Conservation (phyloP, 92 coral and sea anemone species). For the Actinostola sp. region DNA sequence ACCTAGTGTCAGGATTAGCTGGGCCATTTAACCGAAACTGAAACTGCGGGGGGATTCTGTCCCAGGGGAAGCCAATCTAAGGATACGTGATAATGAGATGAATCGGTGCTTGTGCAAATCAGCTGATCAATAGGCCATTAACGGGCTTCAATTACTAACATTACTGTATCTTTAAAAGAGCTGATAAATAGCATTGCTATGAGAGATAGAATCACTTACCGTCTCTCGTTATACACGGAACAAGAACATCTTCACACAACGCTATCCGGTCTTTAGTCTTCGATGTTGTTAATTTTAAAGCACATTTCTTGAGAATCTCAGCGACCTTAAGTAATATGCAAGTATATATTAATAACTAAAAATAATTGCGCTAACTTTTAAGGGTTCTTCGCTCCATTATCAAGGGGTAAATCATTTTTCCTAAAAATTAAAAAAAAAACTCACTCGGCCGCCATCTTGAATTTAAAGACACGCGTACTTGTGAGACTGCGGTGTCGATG, state of each 20-base stretch:
- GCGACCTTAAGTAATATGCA: conserved; percentile 47
- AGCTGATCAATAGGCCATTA: too few species aligned
- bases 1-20: too few species aligned
- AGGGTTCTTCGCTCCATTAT: background rate
- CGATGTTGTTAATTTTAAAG: conserved; percentile 56
- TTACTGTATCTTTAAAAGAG: too few species aligned
- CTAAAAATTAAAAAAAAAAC: conserved; percentile 2
- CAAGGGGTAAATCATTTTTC: conserved; percentile 11
- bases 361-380: background rate
- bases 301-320: conserved; percentile 72
- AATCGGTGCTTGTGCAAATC: too few species aligned
- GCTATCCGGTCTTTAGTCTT: conserved; percentile 68
- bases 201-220: conserved; percentile 39
- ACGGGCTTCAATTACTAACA: too few species aligned
- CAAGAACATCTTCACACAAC: conserved; percentile 59
- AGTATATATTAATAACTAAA: background rate
- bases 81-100: too few species aligned
- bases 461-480: conserved; percentile 53
- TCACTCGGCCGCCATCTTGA: conserved; percentile 92
- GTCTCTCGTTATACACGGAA: conserved; percentile 71
- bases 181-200: background rate
- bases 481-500: conserved; percentile 52
- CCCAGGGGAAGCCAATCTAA: too few species aligned
- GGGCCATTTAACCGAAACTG: too few species aligned
- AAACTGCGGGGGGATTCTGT: too few species aligned